Base-by-base conservation (phyloP, 2,888 invertebrate species). In the Spilarctia lutea region DNA sequence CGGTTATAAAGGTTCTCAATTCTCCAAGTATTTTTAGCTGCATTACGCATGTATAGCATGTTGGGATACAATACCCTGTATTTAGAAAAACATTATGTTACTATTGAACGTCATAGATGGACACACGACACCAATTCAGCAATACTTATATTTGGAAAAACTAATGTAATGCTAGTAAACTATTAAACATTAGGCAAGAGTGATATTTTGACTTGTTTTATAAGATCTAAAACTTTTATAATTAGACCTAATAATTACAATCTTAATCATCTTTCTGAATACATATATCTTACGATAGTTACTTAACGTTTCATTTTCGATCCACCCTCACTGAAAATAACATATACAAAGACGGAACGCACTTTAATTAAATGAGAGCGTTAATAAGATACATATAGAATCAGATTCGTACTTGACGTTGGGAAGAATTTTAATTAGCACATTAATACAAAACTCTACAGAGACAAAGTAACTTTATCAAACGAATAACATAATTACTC, bases 401-500 rank as follows among this genome's bases (percentile, higher is more conserved):
- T 18, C 27, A 60, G 13, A 63, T 63, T 63, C 63, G 18, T 30
- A 30, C 6, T 18, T 63, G 18, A 63, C 8, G 30, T 30, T 63
- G 1, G 30, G 18, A 63, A 63, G 16, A 66, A n/a, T 52, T 48
- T 20, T n/a, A 72, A 65, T 56, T 6, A 27, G 20, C 10, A 30
- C 27, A 6, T 60, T 11, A 60, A 60, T 30, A 16, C 27, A 16
- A 27, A 27, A 13, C 27, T 30, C 18, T 63, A 30, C 30, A 39
- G n/a, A 42, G n/a, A 11, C 35, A 72, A 73, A 83, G 74, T 67
- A 75, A 35, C 52, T 24, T 56, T 35, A 52, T 35, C 35, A 60
- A 75, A 74, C 72, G 63, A 68, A 76, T 72, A 81, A 72, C 66
- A 82, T 76, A 82, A 82, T 83, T 84, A 84, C 39, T 27, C 30